Evolutionary conservation across 2,797 vertebrate genomes (phyloP), one percentile per base, ranked within the genome.

Genomic region (Tauraco hartlaubi): DNA sequence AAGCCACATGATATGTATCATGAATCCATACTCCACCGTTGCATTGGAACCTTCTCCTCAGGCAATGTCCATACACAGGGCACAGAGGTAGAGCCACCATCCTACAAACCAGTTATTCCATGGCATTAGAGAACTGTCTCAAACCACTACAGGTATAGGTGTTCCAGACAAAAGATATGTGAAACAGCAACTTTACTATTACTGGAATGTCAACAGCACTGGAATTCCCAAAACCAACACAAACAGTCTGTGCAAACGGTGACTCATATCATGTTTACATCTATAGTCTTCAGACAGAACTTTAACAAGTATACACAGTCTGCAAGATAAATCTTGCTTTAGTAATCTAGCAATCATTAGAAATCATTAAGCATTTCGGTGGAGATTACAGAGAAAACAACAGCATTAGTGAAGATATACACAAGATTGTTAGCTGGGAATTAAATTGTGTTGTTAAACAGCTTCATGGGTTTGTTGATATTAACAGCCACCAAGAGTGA

Each of bases 301-400:
- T 82, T 19, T 80, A 92, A 59, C 46, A 44, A 79, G 74, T 9
- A 73, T 18, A 49, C 15, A 44, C 35, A n/a, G 59, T 0, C 78
- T 44, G n/a, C 72, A 82, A 63, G 71, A 73, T 33, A 92, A 87
- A 91, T 68, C 81, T 85, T 80, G 52, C 55, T 87, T 86, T 74
- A 66, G 64, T 54, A 35, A 91, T 85, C 72, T 61, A 59, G 26
- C 74, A 85, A 48, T 76, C 89, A 52, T 85, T 91, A 96, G 63
- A 89, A 89, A 94, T 77, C 91, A 88, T 88, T 91, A 92, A 87
- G 75, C 54, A 68, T 91, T 92, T 92, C 87, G 63, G 44, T 22
- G 52, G 72, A 88, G 88, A 88, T 85, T 76, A 88, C 54, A 91
- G 76, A 81, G 75, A 83, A 92, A 93, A 92, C 46, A 95, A 66